Base-by-base conservation (phyloP, 2,797 vertebrate genomes). In the Periophthalmus magnuspinnatus region DNA sequence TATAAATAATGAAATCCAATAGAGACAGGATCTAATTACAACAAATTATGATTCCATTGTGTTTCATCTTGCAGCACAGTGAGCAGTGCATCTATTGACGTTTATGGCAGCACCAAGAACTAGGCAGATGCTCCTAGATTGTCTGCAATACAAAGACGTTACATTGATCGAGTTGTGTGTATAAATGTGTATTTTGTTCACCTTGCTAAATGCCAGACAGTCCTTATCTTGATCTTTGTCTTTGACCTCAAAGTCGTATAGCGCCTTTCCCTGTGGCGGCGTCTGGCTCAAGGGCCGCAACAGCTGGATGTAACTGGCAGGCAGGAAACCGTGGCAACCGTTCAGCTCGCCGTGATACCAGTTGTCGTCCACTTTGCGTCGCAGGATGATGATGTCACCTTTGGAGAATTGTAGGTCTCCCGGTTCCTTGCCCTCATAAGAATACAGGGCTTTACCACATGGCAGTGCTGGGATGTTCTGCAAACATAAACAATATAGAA, bases 231-330 rank as follows among this genome's bases (percentile, higher is more conserved):
- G 96, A 88, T 99, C 97, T 90, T 96, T 96, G 90, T 99, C 97
- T 89, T 98, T 99, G 85, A 99, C 96, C 91, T 98, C 95, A 62
- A 99, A 99, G 92, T 99, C 97, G 0, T 99, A 99, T 86, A 99
- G 93, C 10, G 98, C 97, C 92, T 98, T 98, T 78, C 98, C 97
- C 86, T 98, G 96, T 50, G 98, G 97, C 0, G 94, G 95, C 41
- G 95, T 94, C 71, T 97, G 97, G 0, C 95, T 96, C 78, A 97
- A 92, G 2, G 97, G 96, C 79, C 95, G 95, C 82, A 98, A 88
- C 78, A 97, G 92, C 89, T 97, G 97, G 89, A 99, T 95, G 78
- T 98, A 98, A 86, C 97, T 98, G 17, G 97, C 96, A 0, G 97
- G 97, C 77, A 99, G 92, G 89, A 98, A 98, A 72, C 97, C 97